Conservation (phyloP, 2,113 vertebrate species). For the Pogonocichla stellata region DNA sequence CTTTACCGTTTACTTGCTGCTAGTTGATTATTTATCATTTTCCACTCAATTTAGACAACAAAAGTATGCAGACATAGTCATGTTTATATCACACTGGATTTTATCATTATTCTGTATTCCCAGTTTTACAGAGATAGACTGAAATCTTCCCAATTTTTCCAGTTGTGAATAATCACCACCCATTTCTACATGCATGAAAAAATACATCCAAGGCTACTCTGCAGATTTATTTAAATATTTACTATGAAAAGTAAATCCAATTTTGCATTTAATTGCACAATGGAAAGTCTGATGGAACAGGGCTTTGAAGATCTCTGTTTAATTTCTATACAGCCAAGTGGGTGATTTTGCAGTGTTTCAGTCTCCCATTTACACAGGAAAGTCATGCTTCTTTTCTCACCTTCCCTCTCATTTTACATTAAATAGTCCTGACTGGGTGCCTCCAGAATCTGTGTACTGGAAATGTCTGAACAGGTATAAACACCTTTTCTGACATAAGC, state of each 20-base stretch:
- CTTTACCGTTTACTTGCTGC: slow-evolving; percentile 21
- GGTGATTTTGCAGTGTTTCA: not conserved
- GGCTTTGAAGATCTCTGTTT: not conserved
- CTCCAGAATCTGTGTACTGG: not conserved
- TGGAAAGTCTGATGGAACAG: not conserved
- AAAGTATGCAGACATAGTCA: not conserved
- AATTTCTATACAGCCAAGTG: not conserved
- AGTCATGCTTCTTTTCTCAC: not conserved
- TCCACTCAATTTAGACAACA: not conserved
- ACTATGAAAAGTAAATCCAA: not conserved
- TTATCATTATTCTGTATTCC: not conserved
- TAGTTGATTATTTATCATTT: slow-evolving; percentile 51
- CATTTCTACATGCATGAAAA: not conserved
- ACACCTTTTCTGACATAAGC: not conserved
- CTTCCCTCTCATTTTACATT: not conserved
- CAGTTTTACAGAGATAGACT: not conserved
- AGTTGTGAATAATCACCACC: not conserved
- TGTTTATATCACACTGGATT: not conserved
- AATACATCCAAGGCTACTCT: not conserved
- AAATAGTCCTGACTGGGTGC: not conserved
- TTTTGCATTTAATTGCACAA: not conserved
- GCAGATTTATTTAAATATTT: not conserved
- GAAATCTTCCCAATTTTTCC: not conserved
- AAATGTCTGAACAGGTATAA: not conserved
- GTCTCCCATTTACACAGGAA: not conserved